These are phyloP conservation scores for Drosophila fuyamai DNA, from an alignment of 1,140 invertebrate species.

Conservation along the genomic window DNA sequence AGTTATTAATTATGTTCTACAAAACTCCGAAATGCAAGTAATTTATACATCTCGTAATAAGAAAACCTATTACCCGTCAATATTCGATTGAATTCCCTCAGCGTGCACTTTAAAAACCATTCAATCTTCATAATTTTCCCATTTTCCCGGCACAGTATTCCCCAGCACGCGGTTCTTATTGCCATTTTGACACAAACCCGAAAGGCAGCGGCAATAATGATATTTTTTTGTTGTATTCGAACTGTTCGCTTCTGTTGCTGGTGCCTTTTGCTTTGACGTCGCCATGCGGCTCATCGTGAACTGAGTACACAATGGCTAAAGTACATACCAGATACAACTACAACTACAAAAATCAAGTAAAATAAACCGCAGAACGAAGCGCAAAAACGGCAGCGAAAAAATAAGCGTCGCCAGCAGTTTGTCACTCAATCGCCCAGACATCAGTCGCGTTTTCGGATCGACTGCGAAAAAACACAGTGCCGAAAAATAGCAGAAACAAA, in stretches of 20 bases:
- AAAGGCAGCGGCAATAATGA: conserved; percentile 40
- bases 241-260: conserved; percentile 40
- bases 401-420: conserved; percentile 73
- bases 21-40: too few relatives aligned
- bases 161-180: conserved; percentile 31
- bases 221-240: conserved; percentile 48
- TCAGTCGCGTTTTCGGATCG: conserved; percentile 70
- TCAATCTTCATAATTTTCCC: conserved; percentile 24
- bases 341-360: conserved; percentile 56
- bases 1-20: too few relatives aligned
- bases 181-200: conserved; percentile 31
- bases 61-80: too few relatives aligned
- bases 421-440: conserved; percentile 79
- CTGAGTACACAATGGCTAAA: conserved; percentile 81
- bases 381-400: conserved; percentile 65
- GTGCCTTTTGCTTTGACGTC: conserved; percentile 38
- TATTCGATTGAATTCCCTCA: not conserved
- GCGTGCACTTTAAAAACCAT: conserved; percentile 13
- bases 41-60: too few relatives aligned
- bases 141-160: conserved; percentile 15
- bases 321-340: conserved; percentile 64
- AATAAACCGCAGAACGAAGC: conserved; percentile 69
- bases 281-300: conserved; percentile 70
- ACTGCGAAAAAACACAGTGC: conserved; percentile 13
- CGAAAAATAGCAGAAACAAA: conserved; percentile 14